These are phyloP conservation scores for Philopotamus ludificatus DNA, from an alignment of 1,140 invertebrate genomes.

Conservation along the genomic window DNA sequence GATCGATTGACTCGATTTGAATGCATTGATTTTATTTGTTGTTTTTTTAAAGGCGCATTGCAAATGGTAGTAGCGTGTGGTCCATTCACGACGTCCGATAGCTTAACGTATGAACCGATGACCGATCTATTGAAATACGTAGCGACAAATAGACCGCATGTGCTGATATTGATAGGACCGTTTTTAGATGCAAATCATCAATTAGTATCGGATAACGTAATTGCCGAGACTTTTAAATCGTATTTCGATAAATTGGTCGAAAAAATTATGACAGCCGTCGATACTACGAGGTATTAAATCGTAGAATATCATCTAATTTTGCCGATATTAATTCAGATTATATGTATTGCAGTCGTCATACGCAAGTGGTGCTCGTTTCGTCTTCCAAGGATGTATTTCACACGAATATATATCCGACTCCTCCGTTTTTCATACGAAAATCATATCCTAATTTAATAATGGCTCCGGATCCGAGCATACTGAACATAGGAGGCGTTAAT, in stretches of 20 bases:
- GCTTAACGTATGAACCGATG: conserved; percentile 77
- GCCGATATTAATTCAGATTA: background rate
- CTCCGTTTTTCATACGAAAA: conserved; percentile 60
- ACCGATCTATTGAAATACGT: conserved; percentile 73
- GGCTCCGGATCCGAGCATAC: conserved; percentile 76
- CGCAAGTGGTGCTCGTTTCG: conserved; percentile 72
- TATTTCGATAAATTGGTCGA: conserved; percentile 70
- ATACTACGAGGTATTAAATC: conserved; percentile 25
- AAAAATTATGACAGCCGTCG: conserved; percentile 58
- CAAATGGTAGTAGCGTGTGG: conserved; percentile 77
- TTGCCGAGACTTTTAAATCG: conserved; percentile 66
- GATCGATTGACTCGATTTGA: background rate
- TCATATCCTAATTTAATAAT: conserved; percentile 62
- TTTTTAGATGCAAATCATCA: conserved; percentile 74
- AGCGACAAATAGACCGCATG: conserved; percentile 68
- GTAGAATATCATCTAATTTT: background rate
- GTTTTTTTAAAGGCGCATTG: conserved; percentile 54
- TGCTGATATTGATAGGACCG: conserved; percentile 80
- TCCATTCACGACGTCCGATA: conserved; percentile 77
- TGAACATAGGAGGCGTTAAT: conserved; percentile 74
- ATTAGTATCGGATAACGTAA: conserved; percentile 58
- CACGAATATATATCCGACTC: conserved; percentile 78
- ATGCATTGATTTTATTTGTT: background rate
- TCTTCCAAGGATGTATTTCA: conserved; percentile 76
- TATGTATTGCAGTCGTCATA: conserved; percentile 57